Evolutionary conservation across 1,140 invertebrate genomes (phyloP).

Genomic region (Orchestia grillus): DNA sequence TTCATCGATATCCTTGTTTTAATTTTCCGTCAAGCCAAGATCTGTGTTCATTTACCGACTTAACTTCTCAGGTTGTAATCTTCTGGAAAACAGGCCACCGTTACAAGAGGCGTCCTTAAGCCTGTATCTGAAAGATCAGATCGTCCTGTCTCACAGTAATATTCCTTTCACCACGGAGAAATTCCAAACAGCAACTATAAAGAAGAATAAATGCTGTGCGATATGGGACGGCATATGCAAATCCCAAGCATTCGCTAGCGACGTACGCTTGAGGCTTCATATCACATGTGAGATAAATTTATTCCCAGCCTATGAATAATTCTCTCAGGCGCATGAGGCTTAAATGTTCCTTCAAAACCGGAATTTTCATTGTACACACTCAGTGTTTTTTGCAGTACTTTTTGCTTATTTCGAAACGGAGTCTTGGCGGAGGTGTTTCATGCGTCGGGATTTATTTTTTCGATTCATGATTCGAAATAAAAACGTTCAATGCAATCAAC

Average conservation of each 20-base stretch:
- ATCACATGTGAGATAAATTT: neutral
- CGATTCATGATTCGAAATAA: no score
- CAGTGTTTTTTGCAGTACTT: neutral
- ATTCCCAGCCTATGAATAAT: neutral
- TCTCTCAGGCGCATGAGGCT: neutral
- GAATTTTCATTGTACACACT: no score
- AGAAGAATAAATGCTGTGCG: neutral
- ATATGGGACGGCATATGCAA: neutral
- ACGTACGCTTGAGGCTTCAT: neutral
- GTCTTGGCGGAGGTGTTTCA: no score
- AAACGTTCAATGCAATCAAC: no score
- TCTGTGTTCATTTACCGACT: neutral
- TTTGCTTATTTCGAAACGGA: neutral
- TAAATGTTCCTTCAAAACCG: neutral
- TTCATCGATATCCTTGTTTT: no score
- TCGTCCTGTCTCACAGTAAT: neutral
- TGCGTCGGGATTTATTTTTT: no score
- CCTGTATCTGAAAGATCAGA: neutral
- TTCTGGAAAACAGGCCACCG: neutral
- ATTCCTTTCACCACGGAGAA: neutral
- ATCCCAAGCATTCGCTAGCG: neutral
- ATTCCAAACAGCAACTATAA: neutral
- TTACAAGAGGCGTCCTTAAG: neutral
- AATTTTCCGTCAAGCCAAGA: no score
- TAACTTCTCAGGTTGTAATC: neutral